Evolutionary conservation across 2,797 vertebrate species (phyloP), one percentile per base, ranked within the genome.

Genomic region (Phalanger gymnotis): DNA sequence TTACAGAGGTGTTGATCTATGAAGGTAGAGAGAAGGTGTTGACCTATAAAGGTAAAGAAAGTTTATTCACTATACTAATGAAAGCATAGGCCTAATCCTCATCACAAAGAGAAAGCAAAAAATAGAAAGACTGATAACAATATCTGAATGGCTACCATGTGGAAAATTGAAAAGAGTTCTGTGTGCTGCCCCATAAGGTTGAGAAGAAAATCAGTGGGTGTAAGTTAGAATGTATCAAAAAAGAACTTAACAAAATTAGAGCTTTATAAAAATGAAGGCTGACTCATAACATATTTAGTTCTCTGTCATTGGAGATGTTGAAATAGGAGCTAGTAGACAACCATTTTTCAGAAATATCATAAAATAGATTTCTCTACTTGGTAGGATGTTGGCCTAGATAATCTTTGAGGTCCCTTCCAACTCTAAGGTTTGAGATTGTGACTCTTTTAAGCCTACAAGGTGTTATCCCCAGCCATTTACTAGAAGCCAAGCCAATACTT

Each of bases 401-500:
- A 87, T 10, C 22, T 51, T 40, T 87, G 9, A 87, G 2, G 2
- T 27, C 0, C 2, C 91, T 90, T 93, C n/a, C n/a, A 95, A 0
- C 87, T 87, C 52, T 61, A 94, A 16, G 53, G 51, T 91, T 96
- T 95, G 30, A 55, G 19, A 90, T 93, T 91, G 13, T 47, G 81
- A 22, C 52, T 16, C 27, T 53, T 34, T 96, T 52, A 7, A 12
- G 0, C 10, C 91, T 92, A 53, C 1, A 93, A 0, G 0, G 0
- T 11, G 10, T 40, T 92, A 2, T n/a, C 92, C 52, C 52, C 47
- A 94, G 57, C 89, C 4, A 66, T 90, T 30, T 2, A 90, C 0
- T 47, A 94, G 30, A 93, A 52, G 28, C 1, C 53, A 96, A 30
- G 5, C 14, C 22, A 90, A 47, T 57, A 54, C 9, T 9, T 52